Evolutionary conservation across 1,140 invertebrate species (phyloP).

Genomic region (Diachasma alloeum): DNA sequence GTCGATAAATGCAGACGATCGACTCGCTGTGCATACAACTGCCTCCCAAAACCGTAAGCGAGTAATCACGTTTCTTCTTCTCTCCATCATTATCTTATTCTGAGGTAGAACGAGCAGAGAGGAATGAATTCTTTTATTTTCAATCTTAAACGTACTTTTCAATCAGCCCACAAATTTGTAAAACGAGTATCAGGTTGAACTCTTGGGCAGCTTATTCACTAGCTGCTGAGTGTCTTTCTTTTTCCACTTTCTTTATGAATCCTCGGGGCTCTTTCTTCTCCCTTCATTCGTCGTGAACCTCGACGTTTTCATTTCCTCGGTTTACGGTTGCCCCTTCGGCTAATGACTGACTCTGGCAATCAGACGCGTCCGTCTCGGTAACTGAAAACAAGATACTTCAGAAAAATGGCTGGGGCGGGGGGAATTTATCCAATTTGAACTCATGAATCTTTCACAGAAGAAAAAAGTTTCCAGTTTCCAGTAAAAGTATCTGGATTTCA

Average conservation of each 20-base stretch:
- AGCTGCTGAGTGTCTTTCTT: background rate
- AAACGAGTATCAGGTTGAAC: constrained; percentile 41
- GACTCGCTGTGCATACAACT: background rate
- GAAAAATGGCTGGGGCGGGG: background rate
- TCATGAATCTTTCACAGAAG: background rate
- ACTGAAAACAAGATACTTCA: background rate
- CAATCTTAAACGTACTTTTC: constrained; percentile 47
- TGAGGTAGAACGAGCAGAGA: background rate
- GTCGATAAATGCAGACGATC: constrained; percentile 3
- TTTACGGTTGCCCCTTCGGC: background rate
- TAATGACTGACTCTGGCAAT: background rate
- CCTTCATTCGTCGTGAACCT: background rate
- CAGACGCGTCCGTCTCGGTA: background rate
- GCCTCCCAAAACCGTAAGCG: background rate
- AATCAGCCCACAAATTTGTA: constrained; percentile 53
- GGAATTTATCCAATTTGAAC: background rate
- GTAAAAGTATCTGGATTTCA: too few species aligned
- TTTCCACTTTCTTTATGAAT: background rate
- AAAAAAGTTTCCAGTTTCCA: too few species aligned
- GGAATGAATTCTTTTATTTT: background rate
- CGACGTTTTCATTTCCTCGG: background rate
- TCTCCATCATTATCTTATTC: constrained; percentile 14
- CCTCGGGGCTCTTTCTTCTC: background rate
- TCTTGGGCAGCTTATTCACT: background rate
- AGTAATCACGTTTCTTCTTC: background rate